Evolutionary conservation across 2,797 vertebrate genomes (phyloP).

Genomic region (Sebastes kiyomatsui): DNA sequence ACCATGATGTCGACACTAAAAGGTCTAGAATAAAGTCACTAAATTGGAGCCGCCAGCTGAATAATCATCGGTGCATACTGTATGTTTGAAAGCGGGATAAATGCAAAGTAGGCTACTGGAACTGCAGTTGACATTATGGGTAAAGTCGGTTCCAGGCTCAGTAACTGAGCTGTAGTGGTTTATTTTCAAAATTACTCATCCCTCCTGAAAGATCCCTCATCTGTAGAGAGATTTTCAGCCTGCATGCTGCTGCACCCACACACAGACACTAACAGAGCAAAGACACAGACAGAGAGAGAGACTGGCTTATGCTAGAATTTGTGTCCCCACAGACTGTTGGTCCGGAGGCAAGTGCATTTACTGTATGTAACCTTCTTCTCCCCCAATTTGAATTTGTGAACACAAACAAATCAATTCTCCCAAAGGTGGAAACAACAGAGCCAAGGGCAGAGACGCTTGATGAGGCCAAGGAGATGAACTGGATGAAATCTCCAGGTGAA

Average conservation of each 20-base stretch:
- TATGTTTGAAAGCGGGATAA: not conserved
- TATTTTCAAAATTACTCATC: constrained; percentile 49
- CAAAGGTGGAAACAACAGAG: constrained; percentile 21
- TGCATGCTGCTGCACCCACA: constrained; percentile 15
- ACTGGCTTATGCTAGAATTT: not conserved
- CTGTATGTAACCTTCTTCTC: constrained; percentile 10
- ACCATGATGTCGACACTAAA: no score
- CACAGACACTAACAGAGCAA: not conserved
- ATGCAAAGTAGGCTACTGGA: constrained; percentile 1
- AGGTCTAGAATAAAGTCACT: not conserved
- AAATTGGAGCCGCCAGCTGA: not conserved
- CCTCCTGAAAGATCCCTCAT: constrained; percentile 49
- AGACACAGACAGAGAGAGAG: not conserved
- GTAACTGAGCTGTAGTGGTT: constrained; percentile 16
- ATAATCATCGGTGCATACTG: not conserved
- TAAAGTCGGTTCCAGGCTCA: constrained; percentile 12
- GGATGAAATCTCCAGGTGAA: constrained; percentile 18
- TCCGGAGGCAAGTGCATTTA: not conserved
- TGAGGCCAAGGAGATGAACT: constrained; percentile 17
- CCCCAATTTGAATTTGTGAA: constrained; percentile 19
- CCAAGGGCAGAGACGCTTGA: constrained; percentile 19
- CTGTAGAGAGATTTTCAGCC: constrained; percentile 20
- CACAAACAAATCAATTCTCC: constrained; percentile 45
- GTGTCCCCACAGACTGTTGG: not conserved
- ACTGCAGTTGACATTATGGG: constrained; percentile 4